phyloP scores from a whole-genome alignment of 2,797 vertebrate species.

The Sarcophilus harrisii region DNA sequence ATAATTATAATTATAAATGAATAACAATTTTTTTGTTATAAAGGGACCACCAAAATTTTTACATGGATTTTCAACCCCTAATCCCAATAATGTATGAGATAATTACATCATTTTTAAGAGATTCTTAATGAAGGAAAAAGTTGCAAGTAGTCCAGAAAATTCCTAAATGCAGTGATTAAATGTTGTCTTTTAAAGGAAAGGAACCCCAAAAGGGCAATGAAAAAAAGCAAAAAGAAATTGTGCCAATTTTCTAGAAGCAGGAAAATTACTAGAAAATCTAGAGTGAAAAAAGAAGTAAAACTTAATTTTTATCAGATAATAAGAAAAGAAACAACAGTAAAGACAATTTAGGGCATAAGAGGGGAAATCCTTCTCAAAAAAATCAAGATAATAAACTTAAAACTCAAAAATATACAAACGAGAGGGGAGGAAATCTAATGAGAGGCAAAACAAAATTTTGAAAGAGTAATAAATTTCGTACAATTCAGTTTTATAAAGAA shows the following conservation, averaged over 20 bases:
- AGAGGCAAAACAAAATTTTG: background rate
- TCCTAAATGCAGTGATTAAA: background rate
- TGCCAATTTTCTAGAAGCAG: background rate
- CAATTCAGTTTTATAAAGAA: background rate
- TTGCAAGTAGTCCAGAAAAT: background rate
- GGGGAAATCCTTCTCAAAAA: background rate
- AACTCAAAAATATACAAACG: background rate
- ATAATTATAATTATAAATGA: too few species aligned
- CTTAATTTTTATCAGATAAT: background rate
- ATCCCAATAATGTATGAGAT: background rate
- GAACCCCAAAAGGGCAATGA: background rate
- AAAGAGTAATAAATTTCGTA: background rate
- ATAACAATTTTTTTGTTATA: too few species aligned
- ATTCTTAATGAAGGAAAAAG: background rate
- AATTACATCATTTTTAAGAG: background rate
- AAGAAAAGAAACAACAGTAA: background rate
- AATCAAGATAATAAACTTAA: background rate
- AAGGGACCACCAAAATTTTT: too few species aligned
- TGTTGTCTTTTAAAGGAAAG: background rate
- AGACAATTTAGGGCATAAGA: background rate
- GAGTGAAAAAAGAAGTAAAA: background rate
- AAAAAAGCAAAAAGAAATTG: background rate
- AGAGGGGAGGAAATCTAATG: background rate
- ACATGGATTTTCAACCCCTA: too few species aligned
- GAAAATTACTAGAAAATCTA: background rate